Conservation (phyloP, 1,140 invertebrate genomes). For the Macrotrachela quadricornifera region DNA sequence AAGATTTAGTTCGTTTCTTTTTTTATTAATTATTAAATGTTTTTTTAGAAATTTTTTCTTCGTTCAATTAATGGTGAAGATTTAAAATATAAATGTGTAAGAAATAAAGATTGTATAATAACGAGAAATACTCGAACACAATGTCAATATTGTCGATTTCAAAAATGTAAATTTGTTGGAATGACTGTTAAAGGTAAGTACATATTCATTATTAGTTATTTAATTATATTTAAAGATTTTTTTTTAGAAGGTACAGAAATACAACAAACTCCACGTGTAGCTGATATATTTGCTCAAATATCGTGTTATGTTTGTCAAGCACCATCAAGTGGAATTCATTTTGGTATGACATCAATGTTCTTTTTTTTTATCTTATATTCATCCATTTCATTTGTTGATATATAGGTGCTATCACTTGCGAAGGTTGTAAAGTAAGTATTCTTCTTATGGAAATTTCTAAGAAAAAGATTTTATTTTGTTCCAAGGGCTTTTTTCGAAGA, state of each 20-base stretch:
- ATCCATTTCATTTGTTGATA: no score
- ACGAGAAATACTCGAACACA: constrained; percentile 26
- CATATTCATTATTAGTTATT: neutral
- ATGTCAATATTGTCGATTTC: constrained; percentile 95
- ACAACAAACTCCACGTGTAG: constrained; percentile 4
- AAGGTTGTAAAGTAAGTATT: constrained; percentile 76
- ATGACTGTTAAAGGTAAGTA: constrained; percentile 80
- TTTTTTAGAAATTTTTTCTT: constrained; percentile 28
- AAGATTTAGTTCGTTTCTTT: neutral
- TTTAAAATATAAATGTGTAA: constrained; percentile 24
- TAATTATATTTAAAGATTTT: neutral
- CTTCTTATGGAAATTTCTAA: neutral
- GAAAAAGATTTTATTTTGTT: neutral
- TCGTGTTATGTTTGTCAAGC: constrained; percentile 56
- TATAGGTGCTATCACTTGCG: constrained; percentile 65
- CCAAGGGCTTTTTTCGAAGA: constrained; percentile 13
- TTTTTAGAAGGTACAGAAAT: neutral
- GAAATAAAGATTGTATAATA: constrained; percentile 20
- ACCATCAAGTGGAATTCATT: constrained; percentile 81
- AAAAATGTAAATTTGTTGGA: constrained; percentile 91
- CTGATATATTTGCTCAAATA: constrained; percentile 13
- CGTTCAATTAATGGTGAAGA: constrained; percentile 21
- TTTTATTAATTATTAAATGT: neutral
- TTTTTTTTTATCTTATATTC: no score
- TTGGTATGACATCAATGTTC: constrained; percentile 43